Base-by-base conservation (phyloP, 1,140 invertebrate genomes). In the Platorchestia sp. region DNA sequence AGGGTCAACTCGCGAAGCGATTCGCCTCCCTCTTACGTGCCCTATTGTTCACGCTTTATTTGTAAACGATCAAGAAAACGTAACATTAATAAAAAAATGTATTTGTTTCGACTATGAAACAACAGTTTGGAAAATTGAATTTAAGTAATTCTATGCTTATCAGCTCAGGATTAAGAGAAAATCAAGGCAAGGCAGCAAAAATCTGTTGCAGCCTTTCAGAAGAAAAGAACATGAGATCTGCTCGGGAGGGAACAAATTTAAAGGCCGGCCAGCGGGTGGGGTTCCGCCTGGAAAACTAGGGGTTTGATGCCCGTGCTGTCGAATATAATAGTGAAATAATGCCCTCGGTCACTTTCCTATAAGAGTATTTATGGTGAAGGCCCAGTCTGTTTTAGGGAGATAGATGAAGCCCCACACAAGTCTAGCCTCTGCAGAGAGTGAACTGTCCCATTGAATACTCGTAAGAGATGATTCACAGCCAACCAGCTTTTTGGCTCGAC, bases 341-440 rank as follows among this genome's bases (percentile, higher is more conserved):
- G 91, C 43, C 91, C 45, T n/a, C 91, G 91, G 91, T 93, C 91
- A 93, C 91, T 93, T 93, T 93, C 91, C 91, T 93, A 93, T 93
- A 93, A 93, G 91, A 93, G 91, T 93, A 93, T 93, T 93, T 93
- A 93, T 93, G 91, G 91, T 93, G 91, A 93, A 93, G 45, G 87
- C 45, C 91, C 45, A 93, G 91, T 93, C 91, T 93, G 91, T 93
- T 93, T 93, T 93, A 93, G 91, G 40, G 91, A 93, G 91, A 93
- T 93, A 93, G 40, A 93, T 93, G 91, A 45, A n/a, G 91, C 45
- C 45, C 10, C 19, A 40, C 43, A 93, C 41, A 93, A 93, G 45
- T 93, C 91, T 93, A 47, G 43, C 43, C 91, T 42, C 40, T 19
- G 36, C 45, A n/a, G 91, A 47, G 91, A 93, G 91, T 93, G 91